These are phyloP conservation scores for Leucophora obtusa DNA, from an alignment of 2,888 invertebrate genomes.

Conservation along the genomic window DNA sequence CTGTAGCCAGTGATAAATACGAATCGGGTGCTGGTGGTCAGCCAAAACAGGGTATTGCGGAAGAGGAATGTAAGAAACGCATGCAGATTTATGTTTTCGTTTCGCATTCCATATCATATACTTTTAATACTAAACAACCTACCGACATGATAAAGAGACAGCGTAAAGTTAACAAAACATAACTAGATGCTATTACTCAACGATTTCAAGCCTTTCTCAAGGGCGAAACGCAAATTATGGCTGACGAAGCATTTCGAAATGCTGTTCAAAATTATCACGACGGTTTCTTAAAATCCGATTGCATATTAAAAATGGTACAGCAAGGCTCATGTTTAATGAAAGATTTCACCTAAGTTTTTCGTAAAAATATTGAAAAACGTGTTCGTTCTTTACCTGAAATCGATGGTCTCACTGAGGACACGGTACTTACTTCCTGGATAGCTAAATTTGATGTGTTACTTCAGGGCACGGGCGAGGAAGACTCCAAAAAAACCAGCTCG, in stretches of 20 bases:
- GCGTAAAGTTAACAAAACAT: conserved; percentile 96
- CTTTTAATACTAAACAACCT: conserved; percentile 99
- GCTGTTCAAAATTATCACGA: conserved; percentile 97
- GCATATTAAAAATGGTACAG: conserved; percentile 97
- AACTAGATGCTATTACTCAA: conserved; percentile 94
- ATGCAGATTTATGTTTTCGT: conserved; percentile 99
- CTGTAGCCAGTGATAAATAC: conserved; percentile 93
- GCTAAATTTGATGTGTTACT: conserved; percentile 99
- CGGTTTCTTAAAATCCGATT: conserved; percentile 97
- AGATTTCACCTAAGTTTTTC: conserved; percentile 98
- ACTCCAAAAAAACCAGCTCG: conserved; percentile 91
- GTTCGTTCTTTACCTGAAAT: conserved; percentile 99
- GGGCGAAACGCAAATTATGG: conserved; percentile 98
- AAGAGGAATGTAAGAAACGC: conserved; percentile 95
- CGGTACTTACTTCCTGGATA: conserved; percentile 99
- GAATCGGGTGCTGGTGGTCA: conserved; percentile 78
- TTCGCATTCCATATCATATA: conserved; percentile 97
- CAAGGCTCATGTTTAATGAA: conserved; percentile 98
- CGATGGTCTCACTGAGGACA: conserved; percentile 99
- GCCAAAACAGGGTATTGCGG: conserved; percentile 80
- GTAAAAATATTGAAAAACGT: conserved; percentile 98
- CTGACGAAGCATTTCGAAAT: conserved; percentile 99
- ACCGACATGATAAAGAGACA: conserved; percentile 98
- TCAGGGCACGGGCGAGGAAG: conserved; percentile 93
- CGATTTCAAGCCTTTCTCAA: conserved; percentile 98